Evolutionary conservation across 2,113 vertebrate genomes (phyloP).

Genomic region (Bungarus multicinctus): DNA sequence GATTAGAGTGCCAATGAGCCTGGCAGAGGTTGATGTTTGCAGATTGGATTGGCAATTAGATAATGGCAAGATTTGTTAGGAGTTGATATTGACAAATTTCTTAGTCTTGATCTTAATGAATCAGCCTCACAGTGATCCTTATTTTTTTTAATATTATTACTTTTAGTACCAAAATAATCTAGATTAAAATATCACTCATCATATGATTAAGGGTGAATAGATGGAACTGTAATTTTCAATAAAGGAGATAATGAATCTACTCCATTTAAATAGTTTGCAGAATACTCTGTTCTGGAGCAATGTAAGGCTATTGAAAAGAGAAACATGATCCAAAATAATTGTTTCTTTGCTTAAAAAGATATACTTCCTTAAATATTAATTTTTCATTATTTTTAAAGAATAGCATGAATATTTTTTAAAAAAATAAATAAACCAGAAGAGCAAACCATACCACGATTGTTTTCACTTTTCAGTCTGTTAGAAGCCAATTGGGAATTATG

Average conservation of each 20-base stretch:
- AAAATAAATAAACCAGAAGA: not conserved
- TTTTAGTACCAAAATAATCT: not conserved
- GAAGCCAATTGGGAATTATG: not conserved
- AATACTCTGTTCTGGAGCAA: not conserved
- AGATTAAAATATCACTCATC: not conserved
- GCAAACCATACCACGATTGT: not conserved
- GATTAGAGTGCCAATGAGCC: constrained; percentile 15
- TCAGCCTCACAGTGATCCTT: not conserved
- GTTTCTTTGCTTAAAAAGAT: not conserved
- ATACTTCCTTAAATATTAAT: not conserved
- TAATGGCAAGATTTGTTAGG: not conserved
- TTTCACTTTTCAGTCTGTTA: not conserved
- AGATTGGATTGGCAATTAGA: not conserved
- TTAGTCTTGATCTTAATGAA: not conserved
- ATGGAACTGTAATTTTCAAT: not conserved
- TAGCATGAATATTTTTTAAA: not conserved
- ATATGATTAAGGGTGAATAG: not conserved
- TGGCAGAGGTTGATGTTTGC: constrained; percentile 8
- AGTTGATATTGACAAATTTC: not conserved
- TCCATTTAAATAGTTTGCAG: not conserved
- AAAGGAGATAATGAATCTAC: not conserved
- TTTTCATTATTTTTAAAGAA: not conserved
- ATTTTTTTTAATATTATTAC: not conserved
- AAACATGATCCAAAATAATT: not conserved
- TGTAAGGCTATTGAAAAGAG: not conserved